Percentiles rank a stretch among this genome's conserved stretches.
Conservation (phyloP, 2,113 vertebrate genomes). For the Ramphastos sulfuratus region DNA sequence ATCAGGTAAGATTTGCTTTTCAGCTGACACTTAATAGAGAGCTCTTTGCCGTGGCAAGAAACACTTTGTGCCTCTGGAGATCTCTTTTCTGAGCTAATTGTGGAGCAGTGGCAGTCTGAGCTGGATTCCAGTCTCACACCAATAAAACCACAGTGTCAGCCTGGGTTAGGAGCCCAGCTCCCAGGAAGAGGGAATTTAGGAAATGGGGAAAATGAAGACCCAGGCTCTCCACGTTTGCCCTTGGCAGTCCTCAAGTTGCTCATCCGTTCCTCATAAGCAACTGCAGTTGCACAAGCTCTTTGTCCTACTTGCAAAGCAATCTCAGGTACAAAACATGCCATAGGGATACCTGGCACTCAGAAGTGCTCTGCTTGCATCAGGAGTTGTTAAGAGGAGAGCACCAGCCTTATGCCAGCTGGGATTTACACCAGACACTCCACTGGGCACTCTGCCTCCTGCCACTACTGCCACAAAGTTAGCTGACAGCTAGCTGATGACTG, state of each 20-base stretch:
- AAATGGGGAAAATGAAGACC: background rate
- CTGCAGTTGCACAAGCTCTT: background rate
- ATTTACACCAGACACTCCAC: background rate
- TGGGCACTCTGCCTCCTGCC: rapidly evolving
- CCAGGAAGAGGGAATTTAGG: background rate
- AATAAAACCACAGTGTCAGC: constrained; percentile 1
- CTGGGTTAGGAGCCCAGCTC: background rate
- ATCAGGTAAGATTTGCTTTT: background rate
- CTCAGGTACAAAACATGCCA: background rate
- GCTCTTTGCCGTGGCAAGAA: background rate
- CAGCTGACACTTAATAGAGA: background rate
- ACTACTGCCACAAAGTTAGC: rapidly evolving
- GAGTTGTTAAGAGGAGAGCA: background rate
- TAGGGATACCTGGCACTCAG: background rate
- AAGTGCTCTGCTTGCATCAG: background rate
- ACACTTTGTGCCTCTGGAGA: background rate
- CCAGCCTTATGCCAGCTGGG: background rate
- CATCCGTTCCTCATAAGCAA: background rate
- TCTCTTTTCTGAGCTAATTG: background rate
- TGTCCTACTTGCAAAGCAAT: background rate
- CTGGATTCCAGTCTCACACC: background rate
- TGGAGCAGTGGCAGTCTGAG: background rate
- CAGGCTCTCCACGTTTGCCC: background rate
- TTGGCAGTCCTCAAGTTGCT: background rate
- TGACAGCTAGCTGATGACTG: background rate